Base-by-base conservation (phyloP, 1,140 invertebrate species). In the Nasonia vitripennis region DNA sequence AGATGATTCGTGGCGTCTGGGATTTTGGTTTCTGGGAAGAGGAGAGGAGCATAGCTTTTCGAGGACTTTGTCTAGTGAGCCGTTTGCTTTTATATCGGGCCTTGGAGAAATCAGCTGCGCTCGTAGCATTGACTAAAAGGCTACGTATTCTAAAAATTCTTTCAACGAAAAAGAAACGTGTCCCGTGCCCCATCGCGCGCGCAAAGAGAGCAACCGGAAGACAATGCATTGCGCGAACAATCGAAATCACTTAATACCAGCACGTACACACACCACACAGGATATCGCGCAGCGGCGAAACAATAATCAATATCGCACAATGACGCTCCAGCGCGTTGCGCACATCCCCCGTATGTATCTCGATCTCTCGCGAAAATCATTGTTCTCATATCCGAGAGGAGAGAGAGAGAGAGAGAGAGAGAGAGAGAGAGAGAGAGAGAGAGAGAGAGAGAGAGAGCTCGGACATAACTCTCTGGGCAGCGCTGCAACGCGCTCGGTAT, bases 171-270 rank as follows among this genome's bases (percentile, higher is more conserved):
- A 45, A 45, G 34, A 5, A 45, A 14, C 34, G 27, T 12, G 71
- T 31, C 31, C 48, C 41, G 71, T 41, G 34, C 55, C 14, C n/a
- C 2, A 41, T 80, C 62, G 17, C 3, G 23, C n/a, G 23, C n/a
- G n/a, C 41, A 34, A 62, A 27, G 55, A 51, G 51, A 20, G 55
- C 5, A 41, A 67, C 55, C 9, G 70, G 14, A 31, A 23, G 55
- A 27, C 74, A 75, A 34, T 17, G 41, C 31, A 14, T 17, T 23
- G 77, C 37, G 2, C 68, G 20, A 23, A 84, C 48, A 73, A 84
- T 84, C 68, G 83, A 55, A 84, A 73, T 71, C 77, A 74, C 77
- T 80, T 79, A 71, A 84, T 84, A 74, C 77, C 27, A 41, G 67
- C 62, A 23, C 34, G 34, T 34, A 34, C 2, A 27, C 0, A 34